These are phyloP conservation scores for Reinhardtius hippoglossoides DNA, from an alignment of 2,113 vertebrate species.

Conservation along the genomic window DNA sequence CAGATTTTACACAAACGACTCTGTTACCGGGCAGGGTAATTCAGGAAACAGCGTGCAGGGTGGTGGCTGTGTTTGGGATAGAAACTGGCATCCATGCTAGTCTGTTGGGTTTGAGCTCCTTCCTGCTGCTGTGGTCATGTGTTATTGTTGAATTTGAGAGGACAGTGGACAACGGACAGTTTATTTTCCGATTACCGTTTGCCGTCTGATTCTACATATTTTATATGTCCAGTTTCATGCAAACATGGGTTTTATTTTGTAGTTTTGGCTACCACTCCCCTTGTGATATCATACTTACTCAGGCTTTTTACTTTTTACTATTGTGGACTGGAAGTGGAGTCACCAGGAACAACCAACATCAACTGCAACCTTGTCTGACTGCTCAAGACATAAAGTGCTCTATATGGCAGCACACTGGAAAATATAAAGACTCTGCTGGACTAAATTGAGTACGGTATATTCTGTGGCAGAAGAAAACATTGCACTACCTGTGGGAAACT, in stretches of 20 bases:
- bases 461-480: not conserved
- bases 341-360: not conserved
- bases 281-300: not conserved
- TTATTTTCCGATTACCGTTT: not conserved
- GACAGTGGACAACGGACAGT: too few species aligned
- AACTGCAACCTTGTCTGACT: not conserved
- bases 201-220: not conserved
- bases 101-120: conserved; percentile 25
- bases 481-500: not conserved
- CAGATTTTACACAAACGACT: conserved; percentile 43
- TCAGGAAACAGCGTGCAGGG: conserved; percentile 54
- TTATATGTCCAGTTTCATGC: not conserved
- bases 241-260: not conserved
- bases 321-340: not conserved
- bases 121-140: conserved; percentile 14
- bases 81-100: conserved; percentile 17
- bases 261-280: not conserved
- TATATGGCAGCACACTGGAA: not conserved
- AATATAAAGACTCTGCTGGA: not conserved
- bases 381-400: not conserved
- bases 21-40: conserved; percentile 22
- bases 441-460: not conserved
- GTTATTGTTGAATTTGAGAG: too few species aligned
- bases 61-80: conserved; percentile 40
- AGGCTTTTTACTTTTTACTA: not conserved